phyloP scores from a whole-genome alignment of 2,797 vertebrate species.

The Microctenopoma lineatum region DNA sequence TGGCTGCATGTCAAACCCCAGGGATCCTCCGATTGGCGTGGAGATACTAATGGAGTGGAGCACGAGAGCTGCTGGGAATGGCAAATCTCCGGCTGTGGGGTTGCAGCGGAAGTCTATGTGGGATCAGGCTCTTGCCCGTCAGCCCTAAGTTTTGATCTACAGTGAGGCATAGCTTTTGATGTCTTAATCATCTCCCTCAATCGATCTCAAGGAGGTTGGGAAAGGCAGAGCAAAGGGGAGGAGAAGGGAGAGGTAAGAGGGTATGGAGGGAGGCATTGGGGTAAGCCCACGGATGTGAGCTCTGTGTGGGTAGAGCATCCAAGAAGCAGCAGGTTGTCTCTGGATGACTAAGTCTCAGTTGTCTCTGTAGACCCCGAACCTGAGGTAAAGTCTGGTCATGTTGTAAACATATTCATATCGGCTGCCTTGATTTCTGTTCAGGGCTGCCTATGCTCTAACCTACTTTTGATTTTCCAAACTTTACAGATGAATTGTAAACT shows the following conservation, averaged over 20 bases:
- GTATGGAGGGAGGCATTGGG: constrained; percentile 57
- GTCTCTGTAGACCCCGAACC: constrained; percentile 41
- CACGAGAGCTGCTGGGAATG: constrained; percentile 83
- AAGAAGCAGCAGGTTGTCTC: constrained; percentile 58
- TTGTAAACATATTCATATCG: constrained; percentile 53
- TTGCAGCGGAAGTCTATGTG: constrained; percentile 79
- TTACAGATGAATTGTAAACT: constrained; percentile 70
- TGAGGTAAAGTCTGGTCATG: constrained; percentile 40
- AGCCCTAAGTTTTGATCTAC: constrained; percentile 82
- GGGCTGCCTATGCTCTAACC: constrained; percentile 40
- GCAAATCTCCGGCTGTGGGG: constrained; percentile 82
- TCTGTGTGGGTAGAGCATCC: constrained; percentile 59
- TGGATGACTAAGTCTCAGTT: constrained; percentile 60
- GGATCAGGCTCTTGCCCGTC: constrained; percentile 78
- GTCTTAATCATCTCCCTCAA: constrained; percentile 83
- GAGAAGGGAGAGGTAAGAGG: constrained; percentile 39
- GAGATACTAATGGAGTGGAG: constrained; percentile 82
- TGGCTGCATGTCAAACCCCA: constrained; percentile 81
- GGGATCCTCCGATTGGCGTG: constrained; percentile 81
- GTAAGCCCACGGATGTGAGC: constrained; percentile 69
- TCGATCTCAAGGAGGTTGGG: constrained; percentile 77
- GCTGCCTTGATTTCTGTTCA: constrained; percentile 34
- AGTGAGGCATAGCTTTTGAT: constrained; percentile 79
- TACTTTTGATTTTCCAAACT: constrained; percentile 59
- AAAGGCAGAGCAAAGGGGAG: constrained; percentile 49